Conservation (phyloP, 2,113 vertebrate genomes). For the Anseranas semipalmata region DNA sequence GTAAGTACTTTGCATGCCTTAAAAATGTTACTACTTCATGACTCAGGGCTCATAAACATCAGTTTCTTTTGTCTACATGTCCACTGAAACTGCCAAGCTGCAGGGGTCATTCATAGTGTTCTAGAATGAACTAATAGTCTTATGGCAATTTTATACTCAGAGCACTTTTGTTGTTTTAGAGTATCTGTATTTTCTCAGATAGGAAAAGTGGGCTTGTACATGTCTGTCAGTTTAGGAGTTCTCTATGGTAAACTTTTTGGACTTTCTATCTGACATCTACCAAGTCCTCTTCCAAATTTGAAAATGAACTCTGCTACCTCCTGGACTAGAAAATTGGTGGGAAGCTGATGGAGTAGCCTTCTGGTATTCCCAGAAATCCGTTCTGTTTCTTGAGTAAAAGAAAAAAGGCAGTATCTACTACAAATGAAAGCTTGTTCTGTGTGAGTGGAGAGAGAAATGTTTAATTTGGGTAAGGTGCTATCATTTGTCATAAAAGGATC, state of each 20-base stretch:
- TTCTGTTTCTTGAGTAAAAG: neutral
- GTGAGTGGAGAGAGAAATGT: neutral
- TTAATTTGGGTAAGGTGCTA: neutral
- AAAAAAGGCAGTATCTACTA: neutral
- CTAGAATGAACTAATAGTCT: neutral
- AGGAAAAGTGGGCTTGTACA: neutral
- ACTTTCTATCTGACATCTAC: neutral
- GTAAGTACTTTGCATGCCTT: neutral
- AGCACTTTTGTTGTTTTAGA: neutral
- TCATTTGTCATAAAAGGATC: neutral
- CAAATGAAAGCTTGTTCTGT: neutral
- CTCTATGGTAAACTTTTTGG: neutral
- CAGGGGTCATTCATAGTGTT: neutral
- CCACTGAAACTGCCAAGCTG: neutral
- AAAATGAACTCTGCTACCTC: neutral
- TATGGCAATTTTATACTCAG: neutral
- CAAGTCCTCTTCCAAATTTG: neutral
- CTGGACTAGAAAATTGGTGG: neutral
- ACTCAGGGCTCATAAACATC: neutral
- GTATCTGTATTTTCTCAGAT: neutral
- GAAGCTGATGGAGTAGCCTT: neutral
- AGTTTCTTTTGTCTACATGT: neutral
- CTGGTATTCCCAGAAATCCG: neutral
- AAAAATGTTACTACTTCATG: neutral
- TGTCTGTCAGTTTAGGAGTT: neutral